Conservation (phyloP, 2,888 invertebrate genomes). For the Nymphalis c-album region DNA sequence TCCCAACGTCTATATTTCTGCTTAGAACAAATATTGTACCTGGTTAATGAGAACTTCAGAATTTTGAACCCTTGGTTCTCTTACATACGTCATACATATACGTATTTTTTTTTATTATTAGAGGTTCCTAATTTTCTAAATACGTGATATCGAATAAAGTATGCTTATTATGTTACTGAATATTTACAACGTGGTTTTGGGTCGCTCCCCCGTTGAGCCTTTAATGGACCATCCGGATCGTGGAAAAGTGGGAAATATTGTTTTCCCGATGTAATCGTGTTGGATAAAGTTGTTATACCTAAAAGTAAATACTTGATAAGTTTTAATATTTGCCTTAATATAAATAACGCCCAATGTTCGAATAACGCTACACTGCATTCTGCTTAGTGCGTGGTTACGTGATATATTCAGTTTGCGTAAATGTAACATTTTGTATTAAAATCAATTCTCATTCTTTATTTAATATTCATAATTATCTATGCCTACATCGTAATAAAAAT, state of each 20-base stretch:
- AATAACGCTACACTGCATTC: too few species aligned
- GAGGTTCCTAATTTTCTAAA: not conserved
- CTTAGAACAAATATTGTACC: not conserved
- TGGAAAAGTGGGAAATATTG: slow-evolving; percentile 28
- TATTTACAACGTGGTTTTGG: slow-evolving; percentile 27
- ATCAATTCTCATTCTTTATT: too few species aligned
- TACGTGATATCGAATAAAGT: not conserved
- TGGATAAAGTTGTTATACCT: slow-evolving; percentile 12
- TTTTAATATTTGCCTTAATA: not conserved
- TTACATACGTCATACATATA: too few species aligned
- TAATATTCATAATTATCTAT: too few species aligned
- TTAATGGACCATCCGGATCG: slow-evolving; percentile 48
- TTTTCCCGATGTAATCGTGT: slow-evolving; percentile 19
- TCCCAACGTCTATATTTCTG: not conserved
- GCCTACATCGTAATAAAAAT: too few species aligned
- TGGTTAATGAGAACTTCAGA: not conserved
- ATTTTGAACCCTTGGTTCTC: too few species aligned
- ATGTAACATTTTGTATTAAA: too few species aligned
- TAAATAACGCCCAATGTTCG: not conserved
- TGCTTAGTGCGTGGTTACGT: too few species aligned
- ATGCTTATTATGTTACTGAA: slow-evolving; percentile 2
- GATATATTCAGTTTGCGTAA: too few species aligned
- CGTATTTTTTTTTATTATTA: too few species aligned
- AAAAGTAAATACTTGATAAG: slow-evolving; percentile 5
- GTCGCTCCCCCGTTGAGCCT: slow-evolving; percentile 45